phyloP scores from a whole-genome alignment of 1,140 invertebrate genomes.

The Drosophila aff. region DNA sequence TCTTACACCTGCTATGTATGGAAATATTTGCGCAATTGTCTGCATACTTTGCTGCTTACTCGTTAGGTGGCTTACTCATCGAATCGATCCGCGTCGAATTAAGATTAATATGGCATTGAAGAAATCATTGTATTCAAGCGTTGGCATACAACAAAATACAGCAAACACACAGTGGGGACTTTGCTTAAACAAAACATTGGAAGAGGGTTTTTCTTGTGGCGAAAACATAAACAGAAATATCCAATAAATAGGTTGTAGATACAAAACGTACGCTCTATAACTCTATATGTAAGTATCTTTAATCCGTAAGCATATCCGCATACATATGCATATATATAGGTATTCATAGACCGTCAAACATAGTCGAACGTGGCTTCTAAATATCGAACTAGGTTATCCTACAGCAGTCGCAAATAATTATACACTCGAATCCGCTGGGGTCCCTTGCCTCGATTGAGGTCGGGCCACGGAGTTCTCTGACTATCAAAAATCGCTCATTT shows the following conservation, averaged over 20 bases:
- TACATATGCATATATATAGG: constrained; percentile 24
- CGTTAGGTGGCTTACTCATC: constrained; percentile 33
- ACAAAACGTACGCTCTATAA: constrained; percentile 60
- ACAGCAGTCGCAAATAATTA: constrained; percentile 80
- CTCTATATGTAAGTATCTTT: constrained; percentile 50
- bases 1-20: constrained; percentile 62
- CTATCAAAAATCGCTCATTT: constrained; percentile 78
- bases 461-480: constrained; percentile 61
- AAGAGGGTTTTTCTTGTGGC: constrained; percentile 48
- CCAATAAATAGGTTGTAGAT: constrained; percentile 72
- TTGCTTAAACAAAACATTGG: constrained; percentile 64
- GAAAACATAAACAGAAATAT: constrained; percentile 71
- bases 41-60: constrained; percentile 31
- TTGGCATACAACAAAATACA: constrained; percentile 69
- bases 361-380: constrained; percentile 65
- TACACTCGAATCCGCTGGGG: constrained; percentile 54
- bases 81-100: constrained; percentile 44
- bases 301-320: constrained; percentile 50
- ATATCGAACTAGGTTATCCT: constrained; percentile 61
- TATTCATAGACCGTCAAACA: constrained; percentile 62
- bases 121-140: constrained; percentile 70
- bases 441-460: constrained; percentile 5
- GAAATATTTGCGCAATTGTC: constrained; percentile 68
- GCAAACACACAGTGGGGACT: constrained; percentile 48
- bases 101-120: constrained; percentile 82